Conservation (phyloP, 2,797 vertebrate species). For the Lophotriccus pileatus region DNA sequence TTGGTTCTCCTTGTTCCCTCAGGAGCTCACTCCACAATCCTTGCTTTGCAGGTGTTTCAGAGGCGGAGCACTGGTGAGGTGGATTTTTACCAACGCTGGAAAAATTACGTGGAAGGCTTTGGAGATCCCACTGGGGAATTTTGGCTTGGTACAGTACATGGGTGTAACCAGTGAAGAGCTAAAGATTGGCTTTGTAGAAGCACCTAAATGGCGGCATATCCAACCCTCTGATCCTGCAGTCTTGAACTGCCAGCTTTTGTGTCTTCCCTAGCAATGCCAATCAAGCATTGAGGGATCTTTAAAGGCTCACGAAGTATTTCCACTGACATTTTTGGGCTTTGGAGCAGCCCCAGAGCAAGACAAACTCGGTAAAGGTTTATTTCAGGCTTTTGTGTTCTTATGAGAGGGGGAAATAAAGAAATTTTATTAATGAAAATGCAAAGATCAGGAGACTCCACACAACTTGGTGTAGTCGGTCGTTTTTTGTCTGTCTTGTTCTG, state of each 20-base stretch:
- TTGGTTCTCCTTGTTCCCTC: background rate
- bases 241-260: background rate
- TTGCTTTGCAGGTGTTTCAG: slow-evolving; percentile 83
- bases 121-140: slow-evolving; percentile 87
- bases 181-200: background rate
- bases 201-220: background rate
- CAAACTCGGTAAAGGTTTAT: background rate
- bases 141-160: slow-evolving; percentile 82
- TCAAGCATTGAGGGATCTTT: background rate
- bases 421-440: background rate
- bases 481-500: background rate
- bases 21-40: background rate
- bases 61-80: slow-evolving; percentile 81
- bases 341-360: background rate
- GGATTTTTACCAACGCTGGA: slow-evolving; percentile 91
- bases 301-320: background rate
- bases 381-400: background rate
- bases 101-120: slow-evolving; percentile 86
- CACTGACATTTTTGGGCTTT: background rate
- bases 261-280: background rate
- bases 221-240: background rate
- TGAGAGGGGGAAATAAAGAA: background rate
- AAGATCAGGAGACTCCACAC: background rate
- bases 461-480: background rate
- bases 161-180: background rate